A percentile compares a stretch with the other conserved stretches of the same genome.
Conservation (phyloP, 2,888 invertebrate species). For the Caenorhabditis sp. region DNA sequence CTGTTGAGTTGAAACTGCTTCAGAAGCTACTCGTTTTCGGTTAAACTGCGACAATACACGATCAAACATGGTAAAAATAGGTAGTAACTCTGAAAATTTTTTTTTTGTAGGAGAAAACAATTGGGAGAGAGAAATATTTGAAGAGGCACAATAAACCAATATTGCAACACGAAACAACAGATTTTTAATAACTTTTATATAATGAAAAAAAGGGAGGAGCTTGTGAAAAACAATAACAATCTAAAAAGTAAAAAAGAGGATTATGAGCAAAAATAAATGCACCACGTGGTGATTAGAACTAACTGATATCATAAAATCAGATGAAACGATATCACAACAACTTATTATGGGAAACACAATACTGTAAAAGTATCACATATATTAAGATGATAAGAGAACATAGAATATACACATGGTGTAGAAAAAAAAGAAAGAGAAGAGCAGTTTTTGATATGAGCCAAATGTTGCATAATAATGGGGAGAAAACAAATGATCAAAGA, state of each 20-base stretch:
- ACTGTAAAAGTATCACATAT: too few relatives aligned
- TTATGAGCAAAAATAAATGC: too few relatives aligned
- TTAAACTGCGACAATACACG: slow-evolving; percentile 36
- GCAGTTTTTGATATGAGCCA: not conserved
- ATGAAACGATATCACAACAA: slow-evolving; percentile 1
- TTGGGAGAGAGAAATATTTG: too few relatives aligned
- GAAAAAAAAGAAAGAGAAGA: not conserved
- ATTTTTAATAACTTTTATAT: not conserved
- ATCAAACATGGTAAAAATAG: slow-evolving; percentile 35
- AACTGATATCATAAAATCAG: too few relatives aligned
- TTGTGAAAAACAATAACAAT: not conserved
- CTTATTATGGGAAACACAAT: not conserved
- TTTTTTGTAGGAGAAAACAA: too few relatives aligned
- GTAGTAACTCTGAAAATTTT: too few relatives aligned
- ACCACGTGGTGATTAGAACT: too few relatives aligned
- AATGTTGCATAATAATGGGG: not conserved
- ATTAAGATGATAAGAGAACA: too few relatives aligned
- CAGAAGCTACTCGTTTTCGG: slow-evolving; percentile 41
- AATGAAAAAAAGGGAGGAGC: slow-evolving; percentile 5
- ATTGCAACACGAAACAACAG: not conserved
- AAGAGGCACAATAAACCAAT: not conserved
- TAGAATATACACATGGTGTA: not conserved
- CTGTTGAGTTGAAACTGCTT: slow-evolving; percentile 28
- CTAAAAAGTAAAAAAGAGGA: slow-evolving; percentile 1
- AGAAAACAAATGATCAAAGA: slow-evolving; percentile 1